Base-by-base conservation (phyloP, 2,113 vertebrate species). In the Apteryx mantelli region DNA sequence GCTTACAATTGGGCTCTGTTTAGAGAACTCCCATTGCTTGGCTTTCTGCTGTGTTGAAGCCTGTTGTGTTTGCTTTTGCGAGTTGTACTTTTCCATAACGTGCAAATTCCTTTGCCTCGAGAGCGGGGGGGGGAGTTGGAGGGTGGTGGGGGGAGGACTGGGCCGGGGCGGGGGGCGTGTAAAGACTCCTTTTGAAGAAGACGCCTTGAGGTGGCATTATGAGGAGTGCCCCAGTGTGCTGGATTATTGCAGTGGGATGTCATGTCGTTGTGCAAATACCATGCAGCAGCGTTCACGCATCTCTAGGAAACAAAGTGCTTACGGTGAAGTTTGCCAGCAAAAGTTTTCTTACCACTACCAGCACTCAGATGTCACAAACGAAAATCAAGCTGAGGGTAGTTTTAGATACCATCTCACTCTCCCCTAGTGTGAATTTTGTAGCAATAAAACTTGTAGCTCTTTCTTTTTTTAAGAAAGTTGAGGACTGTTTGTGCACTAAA, bases 21-120 rank as follows among this genome's bases (percentile, higher is more conserved):
- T 81, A 61, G 91, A 82, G 82, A 88, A 36, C 71, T 56, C 68
- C 69, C 3, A 0, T 70, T n/a, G 82, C 91, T 95, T 82, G 92
- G 78, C 92, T 96, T 94, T 68, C 89, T 48, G 91, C 68, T 95
- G 80, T 68, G 46, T 42, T 13, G 89, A 76, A 94, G 61, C 84
- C 77, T 88, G 42, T 40, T 46, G 93, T 21, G 89, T 94, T 88
- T 89, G 94, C 94, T 97, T 77, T 97, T 94, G 89, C 82, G 78
- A 88, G 34, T 82, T 46, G 71, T 87, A 21, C 70, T 96, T 97
- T 95, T 94, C 94, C 85, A 60, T 61, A 85, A 63, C 12, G 63
- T 90, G 71, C 40, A 53, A 40, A 46, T 88, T 53, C 76, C 87
- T 95, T 84, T 64, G 86, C 91, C 73, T 76, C 44, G 70, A 3